Conservation (phyloP, 2,888 invertebrate species). For the Pammene aurita region DNA sequence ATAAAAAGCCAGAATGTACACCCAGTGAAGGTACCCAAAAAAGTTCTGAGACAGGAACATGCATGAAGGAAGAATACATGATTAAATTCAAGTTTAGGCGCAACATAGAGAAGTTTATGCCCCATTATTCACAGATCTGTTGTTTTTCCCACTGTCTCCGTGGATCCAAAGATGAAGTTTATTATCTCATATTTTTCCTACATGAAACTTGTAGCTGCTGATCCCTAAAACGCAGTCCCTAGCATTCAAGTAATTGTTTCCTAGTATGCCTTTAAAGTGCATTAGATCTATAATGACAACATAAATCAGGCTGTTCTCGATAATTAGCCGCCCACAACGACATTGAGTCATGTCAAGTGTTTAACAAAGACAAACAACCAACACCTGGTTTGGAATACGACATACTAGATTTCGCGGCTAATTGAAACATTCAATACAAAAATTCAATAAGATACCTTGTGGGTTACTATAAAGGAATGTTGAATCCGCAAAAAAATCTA, state of each 20-base stretch:
- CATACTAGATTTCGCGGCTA: constrained; percentile 29
- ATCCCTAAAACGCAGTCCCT: constrained; percentile 46
- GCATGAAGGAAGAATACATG: too few relatives aligned
- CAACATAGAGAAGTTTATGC: too few relatives aligned
- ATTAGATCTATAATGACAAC: constrained; percentile 17
- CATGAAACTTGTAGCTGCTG: too few relatives aligned
- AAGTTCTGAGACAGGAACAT: too few relatives aligned
- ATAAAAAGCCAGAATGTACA: too few relatives aligned
- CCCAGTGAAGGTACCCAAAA: too few relatives aligned
- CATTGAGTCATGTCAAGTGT: constrained; percentile 25
- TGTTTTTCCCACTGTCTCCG: too few relatives aligned
- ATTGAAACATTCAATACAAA: constrained; percentile 26
- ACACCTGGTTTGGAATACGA: constrained; percentile 39
- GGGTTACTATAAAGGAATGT: constrained; percentile 60
- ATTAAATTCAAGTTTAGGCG: too few relatives aligned
- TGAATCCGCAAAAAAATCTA: constrained; percentile 63
- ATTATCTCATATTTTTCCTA: too few relatives aligned
- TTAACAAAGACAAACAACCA: constrained; percentile 29
- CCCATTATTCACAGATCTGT: too few relatives aligned
- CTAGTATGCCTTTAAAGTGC: constrained; percentile 18
- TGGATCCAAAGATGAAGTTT: too few relatives aligned
- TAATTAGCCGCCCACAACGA: constrained; percentile 31
- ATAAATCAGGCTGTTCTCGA: constrained; percentile 21
- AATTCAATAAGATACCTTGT: constrained; percentile 41
- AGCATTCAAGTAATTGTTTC: constrained; percentile 42